phyloP scores from a whole-genome alignment of 1,140 invertebrate species.

The Scaptomyza montana region DNA sequence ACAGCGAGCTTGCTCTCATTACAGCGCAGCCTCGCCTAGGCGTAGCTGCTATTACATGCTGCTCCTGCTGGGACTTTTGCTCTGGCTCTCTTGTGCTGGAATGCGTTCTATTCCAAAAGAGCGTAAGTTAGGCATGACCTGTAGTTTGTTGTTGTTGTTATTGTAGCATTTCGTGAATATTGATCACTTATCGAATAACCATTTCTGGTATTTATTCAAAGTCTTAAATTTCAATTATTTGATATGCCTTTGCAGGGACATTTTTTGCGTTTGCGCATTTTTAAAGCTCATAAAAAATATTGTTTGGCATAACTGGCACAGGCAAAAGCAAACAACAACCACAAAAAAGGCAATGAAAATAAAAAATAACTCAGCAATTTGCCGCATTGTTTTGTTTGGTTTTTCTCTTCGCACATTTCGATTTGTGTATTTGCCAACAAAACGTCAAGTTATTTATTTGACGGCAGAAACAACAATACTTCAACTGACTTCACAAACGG shows the following conservation, averaged over 20 bases:
- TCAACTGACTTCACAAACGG: constrained; percentile 49
- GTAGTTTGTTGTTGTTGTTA: background rate
- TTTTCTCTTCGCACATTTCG: constrained; percentile 60
- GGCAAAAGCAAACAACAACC: constrained; percentile 16
- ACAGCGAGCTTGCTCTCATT: constrained; percentile 62
- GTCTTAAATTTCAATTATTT: constrained; percentile 13
- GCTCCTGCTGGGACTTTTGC: constrained; percentile 11
- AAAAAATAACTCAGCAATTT: constrained; percentile 48
- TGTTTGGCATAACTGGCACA: constrained; percentile 75
- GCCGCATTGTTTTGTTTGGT: constrained; percentile 59
- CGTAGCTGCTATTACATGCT: constrained; percentile 13
- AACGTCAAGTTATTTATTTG: constrained; percentile 70
- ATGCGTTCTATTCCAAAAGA: background rate
- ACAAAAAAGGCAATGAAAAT: background rate
- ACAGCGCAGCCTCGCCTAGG: constrained; percentile 49
- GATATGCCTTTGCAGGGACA: constrained; percentile 40
- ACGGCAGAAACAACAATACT: constrained; percentile 23
- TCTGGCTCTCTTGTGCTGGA: background rate
- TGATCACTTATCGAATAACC: no score
- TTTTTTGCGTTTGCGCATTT: constrained; percentile 56
- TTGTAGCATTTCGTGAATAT: background rate
- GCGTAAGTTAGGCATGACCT: background rate
- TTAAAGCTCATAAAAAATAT: constrained; percentile 61
- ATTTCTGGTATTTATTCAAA: no score
- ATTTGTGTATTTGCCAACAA: constrained; percentile 65